Conservation (phyloP, 2,113 vertebrate species). For the Etheostoma cragini region DNA sequence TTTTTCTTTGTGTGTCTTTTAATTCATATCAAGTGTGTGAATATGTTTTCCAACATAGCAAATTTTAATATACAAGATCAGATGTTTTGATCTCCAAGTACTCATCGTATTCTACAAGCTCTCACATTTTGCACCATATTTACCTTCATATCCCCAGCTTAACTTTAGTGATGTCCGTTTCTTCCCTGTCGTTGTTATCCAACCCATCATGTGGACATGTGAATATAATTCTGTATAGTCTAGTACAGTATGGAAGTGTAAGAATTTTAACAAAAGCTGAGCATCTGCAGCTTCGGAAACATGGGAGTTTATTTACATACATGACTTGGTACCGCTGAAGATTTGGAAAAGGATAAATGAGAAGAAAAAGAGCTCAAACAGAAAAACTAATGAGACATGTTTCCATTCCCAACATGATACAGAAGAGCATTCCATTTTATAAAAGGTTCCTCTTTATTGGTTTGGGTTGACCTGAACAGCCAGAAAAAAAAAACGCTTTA, state of each 20-base stretch:
- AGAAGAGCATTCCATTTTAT: conserved; percentile 82
- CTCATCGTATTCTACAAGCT: too few species aligned
- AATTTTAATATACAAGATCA: too few species aligned
- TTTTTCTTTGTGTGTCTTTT: too few species aligned
- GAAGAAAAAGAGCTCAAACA: conserved; percentile 16
- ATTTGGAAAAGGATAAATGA: conserved; percentile 11
- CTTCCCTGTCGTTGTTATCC: too few species aligned
- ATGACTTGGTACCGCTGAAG: conserved; percentile 8
- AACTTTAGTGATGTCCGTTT: too few species aligned
- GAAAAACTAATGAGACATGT: background rate
- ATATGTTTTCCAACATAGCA: too few species aligned
- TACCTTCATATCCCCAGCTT: too few species aligned
- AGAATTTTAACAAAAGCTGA: conserved; percentile 48
- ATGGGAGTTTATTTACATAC: conserved; percentile 63
- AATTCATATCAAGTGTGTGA: too few species aligned
- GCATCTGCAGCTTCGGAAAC: conserved; percentile 37
- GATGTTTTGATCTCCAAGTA: too few species aligned
- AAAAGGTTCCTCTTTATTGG: conserved; percentile 87
- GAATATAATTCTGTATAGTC: too few species aligned
- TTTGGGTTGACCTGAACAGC: conserved; percentile 77
- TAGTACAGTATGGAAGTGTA: background rate
- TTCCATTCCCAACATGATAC: conserved; percentile 69
- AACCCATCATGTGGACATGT: too few species aligned
- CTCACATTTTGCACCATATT: too few species aligned
- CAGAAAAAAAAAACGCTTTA: conserved; percentile 75